Base-by-base conservation (phyloP, 2,797 vertebrate species). In the Notolepis coatsorum region DNA sequence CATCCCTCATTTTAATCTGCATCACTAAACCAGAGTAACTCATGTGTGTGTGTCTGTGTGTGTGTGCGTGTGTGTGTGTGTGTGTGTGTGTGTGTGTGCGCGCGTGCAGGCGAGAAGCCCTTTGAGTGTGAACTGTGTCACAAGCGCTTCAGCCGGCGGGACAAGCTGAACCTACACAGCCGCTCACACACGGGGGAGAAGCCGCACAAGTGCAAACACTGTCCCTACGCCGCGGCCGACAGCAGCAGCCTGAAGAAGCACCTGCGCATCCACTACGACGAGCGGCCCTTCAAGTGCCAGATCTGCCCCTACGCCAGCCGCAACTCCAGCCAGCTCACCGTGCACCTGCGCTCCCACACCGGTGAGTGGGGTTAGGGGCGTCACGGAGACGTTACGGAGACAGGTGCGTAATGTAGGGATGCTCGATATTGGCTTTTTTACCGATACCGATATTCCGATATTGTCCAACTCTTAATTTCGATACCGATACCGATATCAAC, bases 171-270 rank as follows among this genome's bases (percentile, higher is more conserved):
- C 91, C 96, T 98, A 78, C 98, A 99, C 84, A 95, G 91, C 89
- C 95, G 97, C 15, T 95, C 94, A 0, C 98, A 99, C 86, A 99
- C 96, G 0, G 98, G 98, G 0, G 95, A 97, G 81, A 97, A 97
- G 81, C 98, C 98, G 0, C 96, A 99, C 91, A 98, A 98, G 74
- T 99, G 98, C 33, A 96, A 96, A 62, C 93, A 94, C 74, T 99
- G 98, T 27, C 80, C 95, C 20, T 99, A 99, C 0, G 95, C 97
- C 0, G 96, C 97, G 0, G 96, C 97, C 0, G 98, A 99, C 92
- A 98, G 97, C 93, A 99, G 97, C 92, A 99, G 98, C 46, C 80
- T 99, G 68, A 98, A 96, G 89, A 99, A 99, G 77, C 98, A 99
- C 88, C 91, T 98, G 71, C 93, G 97, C 0, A 97, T 98, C 63